Percentiles rank a stretch among this genome's conserved stretches.
Evolutionary conservation across 2,113 vertebrate genomes (phyloP).

Genomic region (Monarcha castaneiventris): DNA sequence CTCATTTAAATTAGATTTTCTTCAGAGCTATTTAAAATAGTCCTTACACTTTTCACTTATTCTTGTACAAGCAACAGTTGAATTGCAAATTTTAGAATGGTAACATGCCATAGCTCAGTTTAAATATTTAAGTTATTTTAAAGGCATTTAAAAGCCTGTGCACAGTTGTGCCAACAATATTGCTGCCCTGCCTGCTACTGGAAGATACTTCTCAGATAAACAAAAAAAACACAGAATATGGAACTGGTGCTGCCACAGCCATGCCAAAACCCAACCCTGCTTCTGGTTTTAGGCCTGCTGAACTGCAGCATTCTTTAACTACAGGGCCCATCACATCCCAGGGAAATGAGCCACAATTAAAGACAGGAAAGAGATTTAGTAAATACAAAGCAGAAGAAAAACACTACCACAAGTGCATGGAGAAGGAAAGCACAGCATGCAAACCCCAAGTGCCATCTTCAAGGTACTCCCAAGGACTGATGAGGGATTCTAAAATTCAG

Average conservation of each 20-base stretch:
- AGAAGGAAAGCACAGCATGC: slow-evolving; percentile 44
- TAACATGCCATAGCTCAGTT: not conserved
- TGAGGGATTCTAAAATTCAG: not conserved
- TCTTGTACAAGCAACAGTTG: not conserved
- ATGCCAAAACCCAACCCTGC: not conserved
- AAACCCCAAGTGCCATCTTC: not conserved
- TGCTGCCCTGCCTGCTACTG: not conserved
- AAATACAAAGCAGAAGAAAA: not conserved
- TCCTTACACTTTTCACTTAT: not conserved
- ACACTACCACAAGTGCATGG: not conserved
- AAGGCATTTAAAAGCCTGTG: not conserved
- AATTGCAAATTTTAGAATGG: not conserved
- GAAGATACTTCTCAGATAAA: not conserved
- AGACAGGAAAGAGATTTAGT: not conserved
- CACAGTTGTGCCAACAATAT: not conserved
- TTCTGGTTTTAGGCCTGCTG: not conserved
- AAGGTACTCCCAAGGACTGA: not conserved
- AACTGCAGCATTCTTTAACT: not conserved
- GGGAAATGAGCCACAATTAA: not conserved
- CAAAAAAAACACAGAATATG: not conserved
- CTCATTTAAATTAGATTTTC: not conserved
- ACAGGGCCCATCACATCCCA: not conserved
- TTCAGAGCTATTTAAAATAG: not conserved
- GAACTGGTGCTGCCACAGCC: not conserved
- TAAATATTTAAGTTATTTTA: not conserved